Evolutionary conservation across 2,888 invertebrate species (phyloP), one percentile per base, ranked within the genome.

Genomic region (Hydrotaea diabolus): DNA sequence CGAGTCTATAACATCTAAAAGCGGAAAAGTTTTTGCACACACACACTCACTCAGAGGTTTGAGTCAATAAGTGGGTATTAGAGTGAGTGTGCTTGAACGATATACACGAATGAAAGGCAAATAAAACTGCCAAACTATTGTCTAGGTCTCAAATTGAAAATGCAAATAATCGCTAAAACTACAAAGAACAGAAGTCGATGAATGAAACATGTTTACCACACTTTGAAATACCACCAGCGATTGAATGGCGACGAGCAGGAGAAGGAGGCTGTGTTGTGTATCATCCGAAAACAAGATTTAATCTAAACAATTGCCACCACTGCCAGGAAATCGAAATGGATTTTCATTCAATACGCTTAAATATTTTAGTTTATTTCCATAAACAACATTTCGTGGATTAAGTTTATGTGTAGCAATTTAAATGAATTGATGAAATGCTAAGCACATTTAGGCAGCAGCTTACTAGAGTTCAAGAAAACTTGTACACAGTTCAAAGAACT

Each of bases 91-190:
- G 23, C 46, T 46, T 66, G 15, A 23, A 69, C 72, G 57, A 78
- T 78, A 78, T 74, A 59, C 59, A 4, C 26, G n/a, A 36, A 43
- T 75, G 62, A 62, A 82, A 64, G 46, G 7, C 69, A 80, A 73
- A 21, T 69, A n/a, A 55, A n/a, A 55, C 2, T 55, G 21, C 21
- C 23, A 46, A 69, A 77, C 77, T 80, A 80, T 77, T 77, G 73
- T 80, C 77, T 74, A 74, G 59, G 69, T 59, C 77, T 83, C 57
- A 69, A 83, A 83, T 80, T 64, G 66, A 72, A 79, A 76, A 66
- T 62, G 72, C 82, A 82, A 82, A 79, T 82, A 79, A 72, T 62
- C 43, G 74, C 69, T 59, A 26, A 64, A 71, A 71, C 53, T 75
- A 71, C 46, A 43, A 66, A 73, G 11, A 55, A 46, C 21, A 55